Evolutionary conservation across 2,113 vertebrate species (phyloP).

Genomic region (Rhinolophus sinicus): DNA sequence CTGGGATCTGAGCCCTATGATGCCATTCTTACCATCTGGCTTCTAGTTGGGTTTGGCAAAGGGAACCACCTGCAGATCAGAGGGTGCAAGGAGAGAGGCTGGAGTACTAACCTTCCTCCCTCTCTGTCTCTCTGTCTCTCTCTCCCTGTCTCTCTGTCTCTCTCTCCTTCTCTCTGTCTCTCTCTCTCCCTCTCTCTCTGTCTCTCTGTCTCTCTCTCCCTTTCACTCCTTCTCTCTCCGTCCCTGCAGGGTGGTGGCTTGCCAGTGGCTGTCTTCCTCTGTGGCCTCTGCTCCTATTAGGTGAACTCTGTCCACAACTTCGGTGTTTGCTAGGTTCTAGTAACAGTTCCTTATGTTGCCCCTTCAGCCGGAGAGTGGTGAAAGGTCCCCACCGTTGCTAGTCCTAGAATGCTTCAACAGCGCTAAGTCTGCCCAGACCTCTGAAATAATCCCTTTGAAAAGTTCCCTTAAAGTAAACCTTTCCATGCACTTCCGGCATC

Average conservation of each 20-base stretch:
- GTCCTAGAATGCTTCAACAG: not conserved
- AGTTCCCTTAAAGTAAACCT: not conserved
- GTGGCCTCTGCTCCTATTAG: not conserved
- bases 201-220: too few species aligned
- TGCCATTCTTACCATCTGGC: not conserved
- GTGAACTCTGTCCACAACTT: not conserved
- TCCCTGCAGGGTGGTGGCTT: not conserved
- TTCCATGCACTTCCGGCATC: not conserved
- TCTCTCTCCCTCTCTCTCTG: not conserved
- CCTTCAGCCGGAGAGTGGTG: not conserved
- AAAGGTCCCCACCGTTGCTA: not conserved
- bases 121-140: not conserved
- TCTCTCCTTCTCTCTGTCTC: not conserved
- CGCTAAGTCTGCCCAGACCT: not conserved
- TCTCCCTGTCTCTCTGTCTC: too few species aligned
- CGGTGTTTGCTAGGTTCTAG: not conserved
- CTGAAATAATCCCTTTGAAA: conserved; percentile 15
- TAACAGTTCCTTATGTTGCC: not conserved
- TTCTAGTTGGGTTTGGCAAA: not conserved
- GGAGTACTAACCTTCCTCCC: not conserved
- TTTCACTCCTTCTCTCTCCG: not conserved
- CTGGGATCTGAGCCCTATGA: not conserved
- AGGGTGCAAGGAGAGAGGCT: not conserved
- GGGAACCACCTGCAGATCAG: not conserved
- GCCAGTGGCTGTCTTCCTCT: not conserved